Evolutionary conservation across 37 sponge, comb jelly and placozoan species (phyloP), one percentile per base, ranked within the genome.

Genomic region (Geodia barretti): DNA sequence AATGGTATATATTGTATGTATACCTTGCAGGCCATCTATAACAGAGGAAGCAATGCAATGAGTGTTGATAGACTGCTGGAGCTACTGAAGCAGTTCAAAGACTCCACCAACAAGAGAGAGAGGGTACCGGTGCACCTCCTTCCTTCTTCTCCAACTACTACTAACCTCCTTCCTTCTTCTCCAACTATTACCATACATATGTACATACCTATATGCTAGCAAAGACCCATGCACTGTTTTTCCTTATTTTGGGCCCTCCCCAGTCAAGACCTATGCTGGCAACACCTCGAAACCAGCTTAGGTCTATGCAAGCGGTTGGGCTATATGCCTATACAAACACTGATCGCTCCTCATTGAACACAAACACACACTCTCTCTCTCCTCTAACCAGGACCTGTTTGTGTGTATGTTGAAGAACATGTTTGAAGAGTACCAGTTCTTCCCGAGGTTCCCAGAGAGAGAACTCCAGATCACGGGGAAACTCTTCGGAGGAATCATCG

Each of bases 351-450:
- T n/a, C n/a, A n/a, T n/a, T n/a, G n/a, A n/a, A 68, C 33, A 68
- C 68, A 29, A 3, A 30, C 33, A 68, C 34, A 68, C 33, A 30
- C 40, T 19, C 35, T 29, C 68, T 68, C 68, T 5, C 61, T n/a
- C n/a, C n/a, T n/a, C n/a, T n/a, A n/a, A 40, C 41, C 72, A 95
- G 91, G 98, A 97, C 39, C 69, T 98, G 41, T 98, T 92, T 81
- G 76, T 82, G 31, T 98, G 97, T 43, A 98, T 98, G 95, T 84
- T 98, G 40, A 77, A 89, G 70, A 94, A 92, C 59, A 92, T 98
- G 79, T 96, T 98, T 79, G 97, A 98, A 26, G 99, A 98, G 84
- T 96, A 98, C 87, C 91, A 94, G 79, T 98, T 92, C 87, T 98
- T 98, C 74, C 92, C 92, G 24, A 90, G 92, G 64, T 98, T 97